Conservation (phyloP, 1,140 invertebrate genomes). For the Marisa cornuarietis region DNA sequence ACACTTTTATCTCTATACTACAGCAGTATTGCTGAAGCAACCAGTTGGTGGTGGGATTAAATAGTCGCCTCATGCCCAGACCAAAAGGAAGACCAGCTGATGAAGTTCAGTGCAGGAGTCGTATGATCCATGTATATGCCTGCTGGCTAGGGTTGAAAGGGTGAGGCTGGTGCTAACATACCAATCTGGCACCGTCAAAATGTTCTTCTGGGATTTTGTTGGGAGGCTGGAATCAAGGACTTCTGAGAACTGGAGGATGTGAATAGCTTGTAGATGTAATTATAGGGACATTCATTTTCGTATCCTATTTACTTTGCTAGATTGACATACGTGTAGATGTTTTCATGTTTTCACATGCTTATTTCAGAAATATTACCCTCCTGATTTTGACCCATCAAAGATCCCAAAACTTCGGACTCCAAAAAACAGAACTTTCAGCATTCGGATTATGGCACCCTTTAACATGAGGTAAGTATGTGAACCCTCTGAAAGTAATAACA, state of each 20-base stretch:
- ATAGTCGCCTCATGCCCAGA: no score
- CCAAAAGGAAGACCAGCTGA: no score
- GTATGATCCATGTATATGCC: no score
- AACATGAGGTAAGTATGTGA: slow-evolving; percentile 80
- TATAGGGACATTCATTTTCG: background rate
- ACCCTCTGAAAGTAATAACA: no score
- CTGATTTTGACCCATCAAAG: slow-evolving; percentile 99
- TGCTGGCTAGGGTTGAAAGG: no score
- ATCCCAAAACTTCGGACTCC: slow-evolving; percentile 96
- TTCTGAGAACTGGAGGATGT: background rate
- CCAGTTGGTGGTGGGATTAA: no score
- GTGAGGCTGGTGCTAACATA: no score
- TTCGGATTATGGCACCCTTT: slow-evolving; percentile 97
- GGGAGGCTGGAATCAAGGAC: background rate
- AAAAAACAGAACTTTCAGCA: slow-evolving; percentile 96
- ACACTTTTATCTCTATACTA: no score
- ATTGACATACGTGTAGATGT: background rate
- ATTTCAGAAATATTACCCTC: slow-evolving; percentile 98
- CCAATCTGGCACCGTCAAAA: no score
- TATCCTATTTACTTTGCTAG: background rate
- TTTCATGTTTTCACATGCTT: slow-evolving; percentile 29
- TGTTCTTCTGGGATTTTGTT: no score
- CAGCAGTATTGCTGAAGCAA: no score
- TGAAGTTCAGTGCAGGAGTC: no score
- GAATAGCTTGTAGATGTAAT: background rate